phyloP scores from a whole-genome alignment of 23 tunicate species.

The Styela clava region DNA sequence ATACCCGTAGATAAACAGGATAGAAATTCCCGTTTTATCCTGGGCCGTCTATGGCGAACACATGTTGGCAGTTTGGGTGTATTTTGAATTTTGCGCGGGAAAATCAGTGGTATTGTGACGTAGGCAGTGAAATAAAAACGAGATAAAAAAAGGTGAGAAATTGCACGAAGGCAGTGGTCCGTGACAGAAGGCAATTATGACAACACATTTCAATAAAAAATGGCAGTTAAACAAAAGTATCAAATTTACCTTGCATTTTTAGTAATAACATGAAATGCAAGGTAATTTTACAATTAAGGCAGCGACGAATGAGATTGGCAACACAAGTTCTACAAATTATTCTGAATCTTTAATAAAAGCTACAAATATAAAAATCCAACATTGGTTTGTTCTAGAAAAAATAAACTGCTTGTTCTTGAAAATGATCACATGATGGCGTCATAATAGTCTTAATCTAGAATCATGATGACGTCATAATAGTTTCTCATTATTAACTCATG shows the following conservation, averaged over 20 bases:
- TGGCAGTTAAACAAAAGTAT: not conserved
- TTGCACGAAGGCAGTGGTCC: not conserved
- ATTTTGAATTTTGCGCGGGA: not conserved
- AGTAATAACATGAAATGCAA: too few species aligned
- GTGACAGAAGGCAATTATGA: not conserved
- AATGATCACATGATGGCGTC: not conserved
- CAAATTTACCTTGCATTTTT: too few species aligned
- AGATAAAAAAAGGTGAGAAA: not conserved
- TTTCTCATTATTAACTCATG: not conserved
- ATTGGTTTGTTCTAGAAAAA: not conserved
- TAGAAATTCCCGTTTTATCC: not conserved
- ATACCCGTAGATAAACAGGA: not conserved
- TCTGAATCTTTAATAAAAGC: not conserved
- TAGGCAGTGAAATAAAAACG: not conserved
- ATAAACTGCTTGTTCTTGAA: not conserved
- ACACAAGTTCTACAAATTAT: not conserved
- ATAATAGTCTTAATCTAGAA: too few species aligned
- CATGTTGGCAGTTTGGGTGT: not conserved
- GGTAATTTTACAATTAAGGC: not conserved
- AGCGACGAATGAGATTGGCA: not conserved
- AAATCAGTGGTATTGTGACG: not conserved
- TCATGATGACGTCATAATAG: not conserved
- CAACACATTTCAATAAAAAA: not conserved
- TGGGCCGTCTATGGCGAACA: not conserved
- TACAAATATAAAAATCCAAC: not conserved